Conservation (phyloP, 2,888 invertebrate species). For the Amblyjoppa fuscipennis region DNA sequence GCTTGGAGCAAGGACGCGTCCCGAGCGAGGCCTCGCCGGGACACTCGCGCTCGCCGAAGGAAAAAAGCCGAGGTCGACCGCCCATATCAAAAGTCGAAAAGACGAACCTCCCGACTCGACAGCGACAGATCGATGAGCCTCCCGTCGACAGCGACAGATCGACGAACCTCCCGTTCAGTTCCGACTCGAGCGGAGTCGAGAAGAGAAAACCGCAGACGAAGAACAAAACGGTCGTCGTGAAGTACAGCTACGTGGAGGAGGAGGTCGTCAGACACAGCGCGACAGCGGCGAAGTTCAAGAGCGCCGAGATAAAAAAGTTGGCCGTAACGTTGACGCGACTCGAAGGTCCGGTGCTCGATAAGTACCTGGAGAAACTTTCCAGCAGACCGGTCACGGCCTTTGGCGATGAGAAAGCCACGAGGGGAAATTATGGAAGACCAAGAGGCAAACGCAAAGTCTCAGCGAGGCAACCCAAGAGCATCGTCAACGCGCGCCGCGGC, state of each 20-base stretch:
- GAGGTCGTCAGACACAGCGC: constrained; percentile 21
- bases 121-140: not conserved
- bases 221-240: constrained; percentile 10
- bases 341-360: constrained; percentile 37
- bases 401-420: not conserved
- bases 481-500: not conserved
- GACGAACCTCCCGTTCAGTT: not conserved
- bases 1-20: not conserved
- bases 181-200: not conserved
- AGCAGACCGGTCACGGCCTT: not conserved
- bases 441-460: not conserved
- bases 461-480: not conserved
- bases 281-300: constrained; percentile 22
- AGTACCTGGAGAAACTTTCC: constrained; percentile 41
- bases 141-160: not conserved
- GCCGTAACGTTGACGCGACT: constrained; percentile 44
- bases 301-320: constrained; percentile 44
- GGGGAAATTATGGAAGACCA: not conserved
- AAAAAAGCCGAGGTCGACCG: not conserved
- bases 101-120: not conserved
- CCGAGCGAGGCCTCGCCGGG: not conserved
- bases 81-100: constrained; percentile 2
- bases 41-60: not conserved
- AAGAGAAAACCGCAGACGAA: constrained; percentile 7
- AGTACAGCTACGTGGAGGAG: constrained; percentile 47